Base-by-base conservation (phyloP, 2,888 invertebrate species). In the Brenthis daphne region DNA sequence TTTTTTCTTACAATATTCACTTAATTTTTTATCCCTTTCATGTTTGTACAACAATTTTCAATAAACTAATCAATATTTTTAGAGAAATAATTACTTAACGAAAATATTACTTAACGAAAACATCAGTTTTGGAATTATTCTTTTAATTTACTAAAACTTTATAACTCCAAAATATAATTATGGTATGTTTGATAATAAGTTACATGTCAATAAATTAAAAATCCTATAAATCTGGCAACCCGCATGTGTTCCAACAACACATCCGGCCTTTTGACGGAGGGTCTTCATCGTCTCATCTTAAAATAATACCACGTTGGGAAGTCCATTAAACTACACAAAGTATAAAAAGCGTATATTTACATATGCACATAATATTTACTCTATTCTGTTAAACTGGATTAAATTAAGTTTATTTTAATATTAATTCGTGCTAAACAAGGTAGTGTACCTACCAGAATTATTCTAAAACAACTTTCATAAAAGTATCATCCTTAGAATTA, bases 251-350 rank as follows among this genome's bases (percentile, higher is more conserved):
- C 48, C 75, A 69, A 71, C 74, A 71, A 72, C 79, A 78, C 77
- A 75, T 77, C 67, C 75, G 77, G 77, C 80, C 77, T 78, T 82
- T 80, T 78, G 78, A 81, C 29, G 43, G 67, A 72, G 72, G 72
- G 72, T 70, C 65, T 64, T 64, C 54, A 54, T 60, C 57, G 37
- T 54, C 50, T 56, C 37, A 43, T 43, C 58, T 58, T 53, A 66
- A 68, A 70, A 67, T 64, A 72, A 57, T 37, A 68, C 61, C 60
- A 68, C 37, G 65, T 67, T 64, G 33, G 74, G 79, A 85, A 75
- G 76, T 84, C 81, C 70, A 79, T 79, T 83, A 60, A 80, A 76
- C 83, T 33, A 57, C 13, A 20, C 8, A 24, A 53, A 47, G 8
- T 60, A 29, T 47, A 29, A 2, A 37, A 33, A 53, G 51, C 51